These are phyloP conservation scores for Halcyon leucocephala DNA, from an alignment of 2,797 vertebrate genomes.

Conservation along the genomic window DNA sequence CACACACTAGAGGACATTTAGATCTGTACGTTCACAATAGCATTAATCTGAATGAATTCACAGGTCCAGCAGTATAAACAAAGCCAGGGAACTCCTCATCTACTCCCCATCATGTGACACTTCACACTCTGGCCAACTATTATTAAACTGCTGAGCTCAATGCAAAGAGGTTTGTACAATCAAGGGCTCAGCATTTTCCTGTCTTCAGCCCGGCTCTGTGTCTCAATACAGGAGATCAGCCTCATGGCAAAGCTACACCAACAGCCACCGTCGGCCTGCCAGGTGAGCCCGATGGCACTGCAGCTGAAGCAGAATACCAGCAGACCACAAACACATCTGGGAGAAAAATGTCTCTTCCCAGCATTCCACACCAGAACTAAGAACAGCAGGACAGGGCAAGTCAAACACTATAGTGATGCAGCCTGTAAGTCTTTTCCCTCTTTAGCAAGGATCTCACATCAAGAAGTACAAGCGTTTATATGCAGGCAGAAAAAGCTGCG, in stretches of 20 bases:
- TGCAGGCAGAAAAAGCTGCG: neutral
- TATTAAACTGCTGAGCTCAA: constrained; percentile 66
- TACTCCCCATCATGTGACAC: constrained; percentile 28
- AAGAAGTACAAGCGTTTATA: neutral
- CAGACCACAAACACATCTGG: neutral
- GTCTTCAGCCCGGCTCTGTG: neutral
- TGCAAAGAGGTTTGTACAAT: constrained; percentile 35
- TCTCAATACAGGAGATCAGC: neutral
- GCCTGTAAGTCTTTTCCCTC: neutral
- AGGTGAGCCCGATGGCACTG: neutral
- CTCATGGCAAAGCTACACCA: neutral
- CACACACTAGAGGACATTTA: constrained; percentile 51
- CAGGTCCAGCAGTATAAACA: constrained; percentile 42
- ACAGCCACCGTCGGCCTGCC: neutral
- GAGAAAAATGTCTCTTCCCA: neutral
- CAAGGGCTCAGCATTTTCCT: constrained; percentile 40
- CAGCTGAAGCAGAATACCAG: neutral
- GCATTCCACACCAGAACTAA: neutral
- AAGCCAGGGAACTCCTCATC: constrained; percentile 46
- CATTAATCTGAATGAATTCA: constrained; percentile 51
- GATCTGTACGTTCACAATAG: neutral
- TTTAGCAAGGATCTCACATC: neutral
- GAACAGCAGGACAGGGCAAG: neutral
- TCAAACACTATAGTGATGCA: neutral
- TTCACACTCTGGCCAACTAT: constrained; percentile 27